Percentiles rank a stretch among this genome's conserved stretches.
Conservation (phyloP, 2,797 vertebrate genomes). For the Moxostoma hubbsi region DNA sequence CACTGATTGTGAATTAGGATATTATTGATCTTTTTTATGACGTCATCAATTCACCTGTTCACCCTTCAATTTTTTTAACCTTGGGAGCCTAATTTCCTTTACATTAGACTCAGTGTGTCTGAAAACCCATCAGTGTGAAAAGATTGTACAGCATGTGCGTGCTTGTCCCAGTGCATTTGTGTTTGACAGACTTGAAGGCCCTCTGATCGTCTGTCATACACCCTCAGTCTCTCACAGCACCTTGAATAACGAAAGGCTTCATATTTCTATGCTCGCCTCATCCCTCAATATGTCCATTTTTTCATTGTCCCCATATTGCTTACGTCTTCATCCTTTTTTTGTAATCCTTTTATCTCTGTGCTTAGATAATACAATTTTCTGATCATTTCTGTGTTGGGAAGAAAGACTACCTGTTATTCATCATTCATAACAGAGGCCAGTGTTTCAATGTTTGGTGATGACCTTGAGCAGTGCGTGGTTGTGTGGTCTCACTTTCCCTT, state of each 20-base stretch:
- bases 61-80: not conserved
- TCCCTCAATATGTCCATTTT: constrained; percentile 9
- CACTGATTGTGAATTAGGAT: not conserved
- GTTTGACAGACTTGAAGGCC: constrained; percentile 6
- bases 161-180: not conserved
- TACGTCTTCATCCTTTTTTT: constrained; percentile 2
- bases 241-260: not conserved
- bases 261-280: not conserved
- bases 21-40: not conserved
- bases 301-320: constrained; percentile 23
- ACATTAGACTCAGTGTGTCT: not conserved
- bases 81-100: not conserved
- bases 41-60: not conserved
- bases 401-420: constrained; percentile 28
- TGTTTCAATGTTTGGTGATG: constrained; percentile 7
- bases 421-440: constrained; percentile 13
- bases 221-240: not conserved
- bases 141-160: not conserved
- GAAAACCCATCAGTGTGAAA: not conserved
- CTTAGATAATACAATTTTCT: constrained; percentile 31
- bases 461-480: constrained; percentile 21
- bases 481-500: constrained; percentile 13
- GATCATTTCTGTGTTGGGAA: constrained; percentile 29
- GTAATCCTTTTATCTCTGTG: constrained; percentile 37
- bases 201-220: constrained; percentile 21